Evolutionary conservation across 2,888 invertebrate species (phyloP).

Genomic region (Morinoia aosen): DNA sequence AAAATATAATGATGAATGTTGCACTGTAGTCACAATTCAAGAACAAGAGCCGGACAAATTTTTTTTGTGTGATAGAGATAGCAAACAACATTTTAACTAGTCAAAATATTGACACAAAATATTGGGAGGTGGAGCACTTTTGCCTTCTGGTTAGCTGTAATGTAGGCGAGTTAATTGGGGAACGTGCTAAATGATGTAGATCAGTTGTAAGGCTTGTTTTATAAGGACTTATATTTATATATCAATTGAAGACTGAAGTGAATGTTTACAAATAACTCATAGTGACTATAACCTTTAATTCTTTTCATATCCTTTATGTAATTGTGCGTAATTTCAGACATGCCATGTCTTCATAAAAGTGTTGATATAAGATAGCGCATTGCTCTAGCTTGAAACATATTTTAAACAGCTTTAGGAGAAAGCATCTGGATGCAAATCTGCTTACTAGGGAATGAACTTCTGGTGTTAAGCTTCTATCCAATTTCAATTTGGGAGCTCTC

Average conservation of each 20-base stretch:
- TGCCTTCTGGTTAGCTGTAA: too few species aligned
- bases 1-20: background rate
- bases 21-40: background rate
- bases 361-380: background rate
- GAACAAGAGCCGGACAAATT: background rate
- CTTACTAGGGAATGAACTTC: background rate
- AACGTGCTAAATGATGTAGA: too few species aligned
- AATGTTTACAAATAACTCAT: background rate
- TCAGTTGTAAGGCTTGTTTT: background rate
- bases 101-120: background rate
- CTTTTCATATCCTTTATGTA: background rate
- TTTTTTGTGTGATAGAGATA: background rate
- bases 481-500: background rate
- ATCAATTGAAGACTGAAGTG: background rate
- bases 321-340: background rate
- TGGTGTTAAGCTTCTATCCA: background rate
- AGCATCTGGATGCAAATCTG: background rate
- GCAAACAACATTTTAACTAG: background rate
- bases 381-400: background rate
- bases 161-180: too few species aligned
- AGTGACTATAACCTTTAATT: background rate
- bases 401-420: background rate
- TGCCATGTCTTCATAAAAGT: background rate
- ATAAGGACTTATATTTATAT: background rate
- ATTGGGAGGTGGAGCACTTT: background rate